Base-by-base conservation (phyloP, 2,797 vertebrate species). In the Poeciliopsis paucimaculata region DNA sequence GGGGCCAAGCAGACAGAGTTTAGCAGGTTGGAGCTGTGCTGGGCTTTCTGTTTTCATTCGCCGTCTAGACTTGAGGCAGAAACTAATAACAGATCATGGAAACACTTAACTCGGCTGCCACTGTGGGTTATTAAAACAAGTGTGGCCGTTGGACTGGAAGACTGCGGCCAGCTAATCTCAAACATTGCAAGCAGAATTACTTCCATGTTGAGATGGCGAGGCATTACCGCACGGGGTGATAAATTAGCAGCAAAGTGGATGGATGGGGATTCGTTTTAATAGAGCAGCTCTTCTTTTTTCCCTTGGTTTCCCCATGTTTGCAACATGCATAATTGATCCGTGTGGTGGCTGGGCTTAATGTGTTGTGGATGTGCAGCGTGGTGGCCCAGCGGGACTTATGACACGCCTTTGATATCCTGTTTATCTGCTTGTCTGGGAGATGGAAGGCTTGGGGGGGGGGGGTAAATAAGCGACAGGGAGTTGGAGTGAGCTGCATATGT, bases 341-440 rank as follows among this genome's bases (percentile, higher is more conserved):
- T 72, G 73, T 82, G 74, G 88, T 77, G 86, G 76, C 86, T 84
- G 84, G 66, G 79, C 73, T 85, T 90, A 81, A 87, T 90, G 90
- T 81, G 86, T 87, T 87, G 88, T 90, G 78, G 82, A 86, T 90
- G 86, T 84, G 76, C 75, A 28, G 73, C 77, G 84, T 87, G 84
- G 86, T 31, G 73, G 76, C 90, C 89, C 90, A 84, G 81, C 34
- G 82, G 90, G 89, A 91, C 80, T 82, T 47, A 68, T 73, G 83
- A 91, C 88, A 91, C 51, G 71, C 86, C 88, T 93, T 92, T 91
- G 91, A 94, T 93, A 90, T 90, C 83, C 73, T 73, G 79, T 90
- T 92, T 91, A 91, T 90, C 88, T 90, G 80, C 74, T 82, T 88
- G 90, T 88, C 91, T 92, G 89, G 76, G 79, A 89, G 79, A 91